Base-by-base conservation (phyloP, 2,888 invertebrate species). In the Noctua pronuba region DNA sequence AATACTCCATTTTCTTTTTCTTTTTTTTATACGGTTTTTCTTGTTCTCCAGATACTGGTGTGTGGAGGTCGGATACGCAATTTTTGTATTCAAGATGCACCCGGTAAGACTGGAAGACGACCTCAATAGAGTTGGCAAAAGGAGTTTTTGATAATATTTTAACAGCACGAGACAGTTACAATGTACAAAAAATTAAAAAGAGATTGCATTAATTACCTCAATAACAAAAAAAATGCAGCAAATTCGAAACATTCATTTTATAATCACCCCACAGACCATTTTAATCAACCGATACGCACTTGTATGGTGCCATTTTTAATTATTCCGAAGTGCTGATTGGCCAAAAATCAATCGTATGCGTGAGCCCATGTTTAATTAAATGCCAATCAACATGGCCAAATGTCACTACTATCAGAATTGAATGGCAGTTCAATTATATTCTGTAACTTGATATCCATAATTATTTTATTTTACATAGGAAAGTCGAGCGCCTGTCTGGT, bases 351-450 rank as follows among this genome's bases (percentile, higher is more conserved):
- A 68, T 82, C 46, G 62, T 35, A 73, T 55, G n/a, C 46, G 35
- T 73, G 66, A 77, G 46, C 71, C 71, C 21, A 28, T 65, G 69
- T 68, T 84, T 83, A 86, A 85, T 84, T 85, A 82, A 82, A 78
- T 41, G 78, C 68, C 82, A 85, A 82, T 86, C 83, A 80, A 44
- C 44, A 49, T 62, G 35, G n/a, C 66, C 35, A 38, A 79, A 66
- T 79, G 75, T 65, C 81, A 70, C 65, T 66, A 66, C 72, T 70
- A 60, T 67, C 67, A 16, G 79, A 72, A 64, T 79, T 13, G 35
- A n/a, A 41, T 68, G 83, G 28, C 80, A 84, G 38, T 74, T 79
- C 73, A 82, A 76, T 73, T 73, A 70, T 64, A 55, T 28, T 73
- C 41, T 24, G 79, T 31, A 73, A 83, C 28, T 44, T 73, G 83